phyloP scores from a whole-genome alignment of 1,140 invertebrate species.

The Drosophila littoralis region DNA sequence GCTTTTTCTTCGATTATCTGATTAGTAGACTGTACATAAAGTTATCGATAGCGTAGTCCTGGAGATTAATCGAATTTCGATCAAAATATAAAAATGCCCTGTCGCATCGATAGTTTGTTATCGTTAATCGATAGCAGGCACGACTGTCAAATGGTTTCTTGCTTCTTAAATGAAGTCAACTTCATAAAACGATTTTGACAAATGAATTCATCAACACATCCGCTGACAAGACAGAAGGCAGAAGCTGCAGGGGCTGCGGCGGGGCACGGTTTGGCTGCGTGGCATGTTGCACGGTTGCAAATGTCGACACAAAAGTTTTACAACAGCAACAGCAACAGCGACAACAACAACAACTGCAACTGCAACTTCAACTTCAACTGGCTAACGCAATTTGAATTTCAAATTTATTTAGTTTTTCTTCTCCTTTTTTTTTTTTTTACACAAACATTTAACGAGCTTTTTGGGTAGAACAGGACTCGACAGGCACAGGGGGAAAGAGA shows the following conservation, averaged over 20 bases:
- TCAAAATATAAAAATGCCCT: neutral
- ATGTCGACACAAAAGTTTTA: slow-evolving; percentile 40
- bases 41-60: neutral
- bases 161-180: slow-evolving; percentile 50
- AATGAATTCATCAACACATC: slow-evolving; percentile 82
- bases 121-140: neutral
- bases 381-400: slow-evolving; percentile 73
- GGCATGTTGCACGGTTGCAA: slow-evolving; percentile 48
- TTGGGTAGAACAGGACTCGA: slow-evolving; percentile 47
- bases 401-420: slow-evolving; percentile 53
- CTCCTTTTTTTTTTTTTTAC: slow-evolving; percentile 12
- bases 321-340: slow-evolving; percentile 41
- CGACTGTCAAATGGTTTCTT: neutral
- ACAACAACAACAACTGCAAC: slow-evolving; percentile 41
- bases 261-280: neutral
- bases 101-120: slow-evolving; percentile 2
- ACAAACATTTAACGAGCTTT: slow-evolving; percentile 66
- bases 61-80: neutral
- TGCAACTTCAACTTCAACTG: slow-evolving; percentile 31
- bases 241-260: neutral
- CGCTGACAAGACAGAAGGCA: slow-evolving; percentile 54
- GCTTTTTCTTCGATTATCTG: too few species aligned
- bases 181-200: slow-evolving; percentile 77
- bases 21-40: neutral
- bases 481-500: too few species aligned